Percentiles rank a stretch among this genome's conserved stretches.
These are phyloP conservation scores for Aphelocoma coerulescens DNA, from an alignment of 2,113 vertebrate genomes.

Conservation along the genomic window DNA sequence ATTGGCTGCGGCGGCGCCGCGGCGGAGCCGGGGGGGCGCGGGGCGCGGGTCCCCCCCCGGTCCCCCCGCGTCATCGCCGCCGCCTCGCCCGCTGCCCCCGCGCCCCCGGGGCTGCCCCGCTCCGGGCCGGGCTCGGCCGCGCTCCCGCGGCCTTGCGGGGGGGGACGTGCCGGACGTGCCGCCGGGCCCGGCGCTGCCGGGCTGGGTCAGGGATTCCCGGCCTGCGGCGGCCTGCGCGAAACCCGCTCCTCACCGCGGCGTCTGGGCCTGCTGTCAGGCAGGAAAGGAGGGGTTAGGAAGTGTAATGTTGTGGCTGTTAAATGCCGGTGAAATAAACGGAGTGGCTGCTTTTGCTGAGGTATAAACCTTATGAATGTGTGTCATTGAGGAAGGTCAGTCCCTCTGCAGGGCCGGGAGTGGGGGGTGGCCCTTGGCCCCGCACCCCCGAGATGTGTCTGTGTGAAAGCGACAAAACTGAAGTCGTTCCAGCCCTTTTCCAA, in stretches of 20 bases:
- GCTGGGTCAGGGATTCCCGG: neutral
- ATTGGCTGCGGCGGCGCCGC: no score
- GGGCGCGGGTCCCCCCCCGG: no score
- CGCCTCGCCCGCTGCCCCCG: no score
- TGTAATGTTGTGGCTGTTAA: neutral
- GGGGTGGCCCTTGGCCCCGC: neutral
- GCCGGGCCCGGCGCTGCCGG: neutral
- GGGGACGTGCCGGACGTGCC: neutral
- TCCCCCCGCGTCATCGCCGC: no score
- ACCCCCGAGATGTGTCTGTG: neutral
- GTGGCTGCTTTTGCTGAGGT: neutral
- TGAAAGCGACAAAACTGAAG: rapidly evolving
- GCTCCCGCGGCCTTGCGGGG: neutral
- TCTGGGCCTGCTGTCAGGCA: neutral
- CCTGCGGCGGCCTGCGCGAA: neutral
- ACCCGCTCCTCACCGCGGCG: neutral
- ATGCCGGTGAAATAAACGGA: rapidly evolving
- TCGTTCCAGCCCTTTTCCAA: neutral
- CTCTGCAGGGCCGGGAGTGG: neutral
- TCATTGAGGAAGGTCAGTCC: neutral
- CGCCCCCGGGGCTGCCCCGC: neutral
- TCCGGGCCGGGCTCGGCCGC: neutral
- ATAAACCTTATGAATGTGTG: rapidly evolving
- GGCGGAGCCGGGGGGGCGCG: no score
- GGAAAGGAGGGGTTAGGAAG: neutral